Conservation (phyloP, 1,140 invertebrate genomes). For the Tetraneura akinire region DNA sequence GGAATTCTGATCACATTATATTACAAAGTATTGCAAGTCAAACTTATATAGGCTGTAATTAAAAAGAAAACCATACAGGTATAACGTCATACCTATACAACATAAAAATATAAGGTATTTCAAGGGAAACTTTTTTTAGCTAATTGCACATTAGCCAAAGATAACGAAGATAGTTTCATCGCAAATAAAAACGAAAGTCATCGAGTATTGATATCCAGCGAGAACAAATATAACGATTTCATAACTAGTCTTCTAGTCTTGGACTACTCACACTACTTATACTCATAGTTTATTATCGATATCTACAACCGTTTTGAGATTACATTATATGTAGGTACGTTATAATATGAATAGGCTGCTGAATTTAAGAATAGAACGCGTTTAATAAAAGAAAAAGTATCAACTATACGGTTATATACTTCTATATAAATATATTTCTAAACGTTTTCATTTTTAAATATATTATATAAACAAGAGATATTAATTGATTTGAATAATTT, state of each 20-base stretch:
- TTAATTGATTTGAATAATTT: too few relatives aligned
- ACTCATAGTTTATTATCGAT: slow-evolving; percentile 2
- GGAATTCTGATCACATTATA: too few relatives aligned
- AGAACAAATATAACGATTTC: not conserved
- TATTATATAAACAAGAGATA: too few relatives aligned
- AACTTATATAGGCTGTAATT: not conserved
- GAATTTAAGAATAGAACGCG: not conserved
- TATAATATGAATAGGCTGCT: not conserved
- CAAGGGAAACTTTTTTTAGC: slow-evolving; percentile 30
- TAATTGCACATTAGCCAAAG: not conserved
- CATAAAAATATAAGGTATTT: not conserved
- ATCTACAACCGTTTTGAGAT: not conserved
- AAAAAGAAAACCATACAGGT: not conserved
- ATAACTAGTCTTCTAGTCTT: not conserved
- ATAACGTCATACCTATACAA: not conserved
- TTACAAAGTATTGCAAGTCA: too few relatives aligned
- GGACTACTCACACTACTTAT: too few relatives aligned
- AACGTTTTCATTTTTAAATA: too few relatives aligned
- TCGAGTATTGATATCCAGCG: not conserved
- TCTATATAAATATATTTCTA: too few relatives aligned
- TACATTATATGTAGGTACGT: not conserved
- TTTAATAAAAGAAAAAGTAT: slow-evolving; percentile 1
- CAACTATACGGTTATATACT: too few relatives aligned
- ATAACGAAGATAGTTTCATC: slow-evolving; percentile 14
- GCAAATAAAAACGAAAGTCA: slow-evolving; percentile 27